Percentiles rank a stretch among this genome's conserved stretches.
phyloP scores from a whole-genome alignment of 2,797 vertebrate species.

The Vultur gryphus region DNA sequence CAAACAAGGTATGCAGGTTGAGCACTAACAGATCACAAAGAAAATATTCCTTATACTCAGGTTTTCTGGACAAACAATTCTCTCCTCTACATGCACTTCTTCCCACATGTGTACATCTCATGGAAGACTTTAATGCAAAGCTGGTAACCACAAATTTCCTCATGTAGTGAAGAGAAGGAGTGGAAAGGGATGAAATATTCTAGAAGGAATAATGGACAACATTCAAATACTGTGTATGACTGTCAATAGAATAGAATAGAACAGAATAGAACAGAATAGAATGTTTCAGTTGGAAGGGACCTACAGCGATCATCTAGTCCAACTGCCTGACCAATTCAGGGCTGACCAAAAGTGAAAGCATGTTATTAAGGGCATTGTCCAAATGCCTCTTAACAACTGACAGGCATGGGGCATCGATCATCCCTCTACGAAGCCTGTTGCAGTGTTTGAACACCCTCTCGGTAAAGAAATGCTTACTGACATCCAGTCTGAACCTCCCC shows the following conservation, averaged over 20 bases:
- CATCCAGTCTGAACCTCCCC: not conserved
- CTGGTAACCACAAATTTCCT: not conserved
- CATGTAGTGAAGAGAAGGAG: not conserved
- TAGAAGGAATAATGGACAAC: not conserved
- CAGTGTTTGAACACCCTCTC: not conserved
- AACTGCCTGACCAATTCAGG: not conserved
- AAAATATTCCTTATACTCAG: not conserved
- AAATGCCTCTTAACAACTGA: not conserved
- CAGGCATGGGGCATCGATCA: accelerated
- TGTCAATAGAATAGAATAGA: not conserved
- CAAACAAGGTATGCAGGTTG: not conserved
- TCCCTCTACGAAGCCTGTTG: not conserved
- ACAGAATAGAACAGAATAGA: too few species aligned
- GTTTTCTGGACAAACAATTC: not conserved
- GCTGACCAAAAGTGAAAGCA: not conserved
- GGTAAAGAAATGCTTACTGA: not conserved
- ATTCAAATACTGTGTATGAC: not conserved
- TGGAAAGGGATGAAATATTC: not conserved
- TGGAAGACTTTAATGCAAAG: not conserved
- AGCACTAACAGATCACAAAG: not conserved
- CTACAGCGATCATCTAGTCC: not conserved
- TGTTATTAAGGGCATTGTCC: not conserved
- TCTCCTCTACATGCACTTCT: not conserved
- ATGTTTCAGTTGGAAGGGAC: not conserved
- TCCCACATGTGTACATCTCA: not conserved